Percentiles rank a stretch among this genome's conserved stretches.
Evolutionary conservation across 64 coral and sea anemone species (phyloP).

Genomic region (Exaiptasia diaphana): DNA sequence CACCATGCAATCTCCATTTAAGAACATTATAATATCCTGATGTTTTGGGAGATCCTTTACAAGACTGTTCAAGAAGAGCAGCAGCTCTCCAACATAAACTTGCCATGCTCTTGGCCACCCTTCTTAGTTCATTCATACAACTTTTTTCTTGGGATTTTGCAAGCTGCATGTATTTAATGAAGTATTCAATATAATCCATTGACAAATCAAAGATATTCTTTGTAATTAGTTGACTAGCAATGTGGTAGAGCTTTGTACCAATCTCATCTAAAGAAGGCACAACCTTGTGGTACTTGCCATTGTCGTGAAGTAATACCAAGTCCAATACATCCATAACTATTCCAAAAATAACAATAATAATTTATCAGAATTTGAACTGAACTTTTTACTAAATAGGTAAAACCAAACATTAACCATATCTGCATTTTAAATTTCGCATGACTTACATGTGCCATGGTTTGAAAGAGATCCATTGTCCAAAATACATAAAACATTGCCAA

Average conservation of each 20-base stretch:
- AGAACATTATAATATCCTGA: conserved; percentile 4
- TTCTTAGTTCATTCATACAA: not conserved
- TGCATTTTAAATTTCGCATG: too few species aligned
- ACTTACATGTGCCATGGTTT: too few species aligned
- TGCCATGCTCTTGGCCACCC: not conserved
- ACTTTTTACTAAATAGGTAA: too few species aligned
- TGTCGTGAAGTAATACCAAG: not conserved
- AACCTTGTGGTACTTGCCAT: conserved; percentile 36
- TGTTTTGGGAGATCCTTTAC: not conserved
- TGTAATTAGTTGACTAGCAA: conserved; percentile 23
- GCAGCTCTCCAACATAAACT: not conserved
- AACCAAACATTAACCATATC: too few species aligned
- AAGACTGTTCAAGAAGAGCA: not conserved
- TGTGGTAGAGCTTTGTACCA: conserved; percentile 33
- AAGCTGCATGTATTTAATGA: conserved; percentile 13
- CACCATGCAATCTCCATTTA: conserved; percentile 25
- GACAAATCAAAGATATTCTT: conserved; percentile 25
- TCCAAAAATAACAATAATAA: not conserved
- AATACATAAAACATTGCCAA: too few species aligned
- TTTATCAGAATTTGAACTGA: too few species aligned
- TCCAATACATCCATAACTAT: not conserved
- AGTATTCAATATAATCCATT: conserved; percentile 9
- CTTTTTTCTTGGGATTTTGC: not conserved
- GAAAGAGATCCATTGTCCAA: too few species aligned
- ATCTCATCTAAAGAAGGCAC: conserved; percentile 27